Evolutionary conservation across 2,113 vertebrate genomes (phyloP).

Genomic region (Epinephelus fuscoguttatus): DNA sequence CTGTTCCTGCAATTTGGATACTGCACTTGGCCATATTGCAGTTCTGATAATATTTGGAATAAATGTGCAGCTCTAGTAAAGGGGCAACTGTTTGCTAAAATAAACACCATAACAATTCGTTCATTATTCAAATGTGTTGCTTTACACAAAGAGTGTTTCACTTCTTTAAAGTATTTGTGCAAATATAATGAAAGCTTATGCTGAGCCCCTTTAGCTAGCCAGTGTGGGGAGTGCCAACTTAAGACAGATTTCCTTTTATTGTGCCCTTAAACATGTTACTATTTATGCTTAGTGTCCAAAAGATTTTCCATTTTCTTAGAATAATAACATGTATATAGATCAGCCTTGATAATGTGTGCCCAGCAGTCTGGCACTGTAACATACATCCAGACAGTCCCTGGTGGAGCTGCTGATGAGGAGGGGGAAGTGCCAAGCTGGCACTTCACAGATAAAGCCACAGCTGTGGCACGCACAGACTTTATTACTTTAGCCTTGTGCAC

Average conservation of each 20-base stretch:
- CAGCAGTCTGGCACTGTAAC: slow-evolving; percentile 36
- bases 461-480: slow-evolving; percentile 56
- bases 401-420: slow-evolving; percentile 34
- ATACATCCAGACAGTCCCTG: slow-evolving; percentile 34
- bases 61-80: neutral
- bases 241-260: slow-evolving; percentile 12
- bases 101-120: neutral
- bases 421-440: slow-evolving; percentile 55
- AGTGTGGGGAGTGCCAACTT: neutral
- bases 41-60: too few species aligned
- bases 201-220: neutral
- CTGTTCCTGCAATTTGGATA: too few species aligned
- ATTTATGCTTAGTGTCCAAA: slow-evolving; percentile 11
- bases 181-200: neutral
- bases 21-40: too few species aligned
- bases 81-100: neutral
- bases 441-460: slow-evolving; percentile 58
- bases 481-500: slow-evolving; percentile 41
- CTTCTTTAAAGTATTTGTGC: neutral
- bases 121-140: neutral
- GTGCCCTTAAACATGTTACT: neutral
- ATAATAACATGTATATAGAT: slow-evolving; percentile 36
- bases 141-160: neutral
- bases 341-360: slow-evolving; percentile 18
- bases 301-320: slow-evolving; percentile 14